Percentiles rank a stretch among this genome's conserved stretches.
These are phyloP conservation scores for Wiebesia pumilae DNA, from an alignment of 1,140 invertebrate genomes.

Conservation along the genomic window DNA sequence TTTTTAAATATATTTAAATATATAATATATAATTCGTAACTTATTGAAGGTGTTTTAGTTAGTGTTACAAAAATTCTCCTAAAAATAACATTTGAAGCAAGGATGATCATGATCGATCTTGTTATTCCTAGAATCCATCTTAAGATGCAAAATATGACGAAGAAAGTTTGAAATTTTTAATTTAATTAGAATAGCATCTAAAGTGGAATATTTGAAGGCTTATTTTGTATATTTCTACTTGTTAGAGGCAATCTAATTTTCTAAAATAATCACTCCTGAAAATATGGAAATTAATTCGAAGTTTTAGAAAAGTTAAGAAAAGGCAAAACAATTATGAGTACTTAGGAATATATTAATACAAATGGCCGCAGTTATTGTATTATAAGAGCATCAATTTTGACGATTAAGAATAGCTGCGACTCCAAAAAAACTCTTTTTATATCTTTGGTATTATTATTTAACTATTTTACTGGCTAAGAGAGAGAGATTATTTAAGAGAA, in stretches of 20 bases:
- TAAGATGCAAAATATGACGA: background rate
- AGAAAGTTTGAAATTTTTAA: background rate
- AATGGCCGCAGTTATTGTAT: slow-evolving; percentile 6
- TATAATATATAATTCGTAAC: too few species aligned
- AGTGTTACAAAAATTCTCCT: too few species aligned
- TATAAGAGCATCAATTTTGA: slow-evolving; percentile 25
- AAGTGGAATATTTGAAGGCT: background rate
- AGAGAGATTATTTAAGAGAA: too few species aligned
- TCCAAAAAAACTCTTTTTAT: background rate
- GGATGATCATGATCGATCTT: background rate
- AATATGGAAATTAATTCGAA: background rate
- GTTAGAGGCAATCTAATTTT: slow-evolving; percentile 10
- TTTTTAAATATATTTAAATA: too few species aligned
- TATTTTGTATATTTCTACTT: background rate
- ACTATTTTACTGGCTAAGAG: background rate
- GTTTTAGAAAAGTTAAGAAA: slow-evolving; percentile 2
- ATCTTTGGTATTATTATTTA: slow-evolving; percentile 22
- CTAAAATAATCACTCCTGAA: background rate
- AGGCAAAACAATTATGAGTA: slow-evolving; percentile 20
- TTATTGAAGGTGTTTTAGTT: too few species aligned
- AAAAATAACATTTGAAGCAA: too few species aligned
- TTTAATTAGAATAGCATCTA: background rate
- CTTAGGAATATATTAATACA: slow-evolving; percentile 19
- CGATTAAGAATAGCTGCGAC: background rate
- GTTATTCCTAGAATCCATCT: background rate